A percentile compares a stretch with the other conserved stretches of the same genome.
phyloP scores from a whole-genome alignment of 2,797 vertebrate species.

The Leptoclinus maculatus region DNA sequence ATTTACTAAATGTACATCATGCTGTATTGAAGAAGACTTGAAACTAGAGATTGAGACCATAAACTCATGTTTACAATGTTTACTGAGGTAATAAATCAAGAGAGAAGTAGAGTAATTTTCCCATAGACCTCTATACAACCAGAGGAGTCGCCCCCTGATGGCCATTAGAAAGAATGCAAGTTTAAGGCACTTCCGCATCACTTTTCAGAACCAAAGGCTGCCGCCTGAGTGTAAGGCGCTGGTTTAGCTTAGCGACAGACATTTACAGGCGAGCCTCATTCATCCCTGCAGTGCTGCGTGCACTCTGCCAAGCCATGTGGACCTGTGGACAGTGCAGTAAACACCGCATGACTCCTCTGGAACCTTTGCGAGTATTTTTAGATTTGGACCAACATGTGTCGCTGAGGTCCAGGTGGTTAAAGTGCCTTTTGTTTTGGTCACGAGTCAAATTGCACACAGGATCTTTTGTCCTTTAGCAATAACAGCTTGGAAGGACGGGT shows the following conservation, averaged over 20 bases:
- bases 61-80: neutral
- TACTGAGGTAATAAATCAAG: neutral
- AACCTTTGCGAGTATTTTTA: slow-evolving; percentile 75
- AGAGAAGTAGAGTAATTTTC: neutral
- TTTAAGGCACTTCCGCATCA: neutral
- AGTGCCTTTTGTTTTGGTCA: slow-evolving; percentile 59
- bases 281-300: slow-evolving; percentile 20
- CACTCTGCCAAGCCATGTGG: slow-evolving; percentile 32
- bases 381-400: slow-evolving; percentile 49
- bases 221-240: neutral
- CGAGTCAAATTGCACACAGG: slow-evolving; percentile 39
- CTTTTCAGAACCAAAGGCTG: neutral
- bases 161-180: neutral
- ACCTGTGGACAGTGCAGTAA: slow-evolving; percentile 45
- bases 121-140: neutral
- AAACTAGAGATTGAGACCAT: neutral
- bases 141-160: no score
- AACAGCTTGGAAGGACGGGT: neutral
- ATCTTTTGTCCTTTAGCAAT: slow-evolving; percentile 19
- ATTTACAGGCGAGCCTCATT: slow-evolving; percentile 1
- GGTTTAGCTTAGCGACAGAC: neutral
- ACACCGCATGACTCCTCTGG: slow-evolving; percentile 66
- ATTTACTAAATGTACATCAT: neutral
- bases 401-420: slow-evolving; percentile 55
- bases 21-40: neutral